phyloP scores from a whole-genome alignment of 1,140 invertebrate species.

The Dreissena polymorpha region DNA sequence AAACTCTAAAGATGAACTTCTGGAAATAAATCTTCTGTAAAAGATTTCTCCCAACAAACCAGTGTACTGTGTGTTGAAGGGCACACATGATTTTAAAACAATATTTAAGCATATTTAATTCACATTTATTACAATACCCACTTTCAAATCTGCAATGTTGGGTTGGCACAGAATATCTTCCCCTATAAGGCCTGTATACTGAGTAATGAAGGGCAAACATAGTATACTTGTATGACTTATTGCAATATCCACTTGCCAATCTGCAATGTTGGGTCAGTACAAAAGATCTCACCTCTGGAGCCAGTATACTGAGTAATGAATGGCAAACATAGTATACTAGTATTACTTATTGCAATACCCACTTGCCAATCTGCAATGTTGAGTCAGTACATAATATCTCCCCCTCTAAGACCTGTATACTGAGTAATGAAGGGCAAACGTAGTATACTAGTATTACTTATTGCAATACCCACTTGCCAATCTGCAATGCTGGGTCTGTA shows the following conservation, averaged over 20 bases:
- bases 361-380: constrained; percentile 96
- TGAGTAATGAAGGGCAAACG: constrained; percentile 99
- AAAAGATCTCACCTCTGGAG: constrained; percentile 96
- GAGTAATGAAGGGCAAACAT: constrained; percentile 98
- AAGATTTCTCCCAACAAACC: too few relatives aligned
- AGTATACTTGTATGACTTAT: too few relatives aligned
- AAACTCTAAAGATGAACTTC: too few relatives aligned
- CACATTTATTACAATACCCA: too few relatives aligned
- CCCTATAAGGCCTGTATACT: constrained; percentile 96
- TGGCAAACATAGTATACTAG: too few relatives aligned
- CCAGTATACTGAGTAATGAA: constrained; percentile 97
- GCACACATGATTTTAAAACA: too few relatives aligned
- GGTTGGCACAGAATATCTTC: constrained; percentile 98
- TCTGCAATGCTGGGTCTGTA: constrained; percentile 98
- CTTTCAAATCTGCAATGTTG: constrained; percentile 96
- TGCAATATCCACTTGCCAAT: constrained; percentile 89
- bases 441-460: too few relatives aligned
- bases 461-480: constrained; percentile 89
- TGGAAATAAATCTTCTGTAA: too few relatives aligned
- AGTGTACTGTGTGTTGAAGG: too few relatives aligned
- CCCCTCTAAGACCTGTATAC: constrained; percentile 95
- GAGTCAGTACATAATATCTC: constrained; percentile 98
- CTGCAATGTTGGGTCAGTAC: constrained; percentile 97
- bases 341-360: too few relatives aligned
- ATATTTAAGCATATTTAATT: too few relatives aligned